Percentiles rank a stretch among this genome's conserved stretches.
Conservation (phyloP, 2,888 invertebrate species). For the Mesorhabditis spiculigera region DNA sequence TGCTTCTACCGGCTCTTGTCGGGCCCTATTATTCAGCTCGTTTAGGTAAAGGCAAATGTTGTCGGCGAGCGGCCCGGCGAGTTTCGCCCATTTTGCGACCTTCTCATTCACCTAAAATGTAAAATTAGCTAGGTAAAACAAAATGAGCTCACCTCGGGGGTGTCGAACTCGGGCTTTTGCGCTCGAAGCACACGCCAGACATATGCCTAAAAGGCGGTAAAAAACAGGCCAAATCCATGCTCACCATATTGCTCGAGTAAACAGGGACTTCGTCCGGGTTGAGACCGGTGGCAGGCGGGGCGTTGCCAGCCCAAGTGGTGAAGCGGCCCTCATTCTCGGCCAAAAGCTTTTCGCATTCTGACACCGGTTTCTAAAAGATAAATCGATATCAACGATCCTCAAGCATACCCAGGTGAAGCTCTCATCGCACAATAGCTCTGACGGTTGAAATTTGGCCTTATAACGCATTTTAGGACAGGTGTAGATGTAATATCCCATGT, state of each 20-base stretch:
- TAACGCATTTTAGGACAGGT: conserved; percentile 95
- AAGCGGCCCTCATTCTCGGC: not conserved
- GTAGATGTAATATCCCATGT: conserved; percentile 98
- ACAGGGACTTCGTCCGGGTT: not conserved
- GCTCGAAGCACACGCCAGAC: too few species aligned
- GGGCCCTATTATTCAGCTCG: not conserved
- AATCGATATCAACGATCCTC: not conserved
- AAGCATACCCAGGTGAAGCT: conserved; percentile 75
- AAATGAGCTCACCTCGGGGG: too few species aligned
- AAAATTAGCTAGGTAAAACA: not conserved
- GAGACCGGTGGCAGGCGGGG: not conserved
- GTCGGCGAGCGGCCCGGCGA: conserved; percentile 7
- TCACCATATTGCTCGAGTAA: not conserved
- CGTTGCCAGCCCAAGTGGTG: not conserved
- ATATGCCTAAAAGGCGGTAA: too few species aligned
- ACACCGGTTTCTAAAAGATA: conserved; percentile 14
- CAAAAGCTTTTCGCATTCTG: conserved; percentile 11
- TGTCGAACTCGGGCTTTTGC: too few species aligned
- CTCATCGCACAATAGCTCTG: conserved; percentile 86
- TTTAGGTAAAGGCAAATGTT: conserved; percentile 6
- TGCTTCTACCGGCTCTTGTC: too few species aligned
- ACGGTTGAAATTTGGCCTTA: conserved; percentile 84
- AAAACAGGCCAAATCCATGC: too few species aligned
- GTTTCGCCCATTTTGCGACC: not conserved
- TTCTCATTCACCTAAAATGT: not conserved